phyloP scores from a whole-genome alignment of 1,140 invertebrate species.

The Neuroterus valhalla region DNA sequence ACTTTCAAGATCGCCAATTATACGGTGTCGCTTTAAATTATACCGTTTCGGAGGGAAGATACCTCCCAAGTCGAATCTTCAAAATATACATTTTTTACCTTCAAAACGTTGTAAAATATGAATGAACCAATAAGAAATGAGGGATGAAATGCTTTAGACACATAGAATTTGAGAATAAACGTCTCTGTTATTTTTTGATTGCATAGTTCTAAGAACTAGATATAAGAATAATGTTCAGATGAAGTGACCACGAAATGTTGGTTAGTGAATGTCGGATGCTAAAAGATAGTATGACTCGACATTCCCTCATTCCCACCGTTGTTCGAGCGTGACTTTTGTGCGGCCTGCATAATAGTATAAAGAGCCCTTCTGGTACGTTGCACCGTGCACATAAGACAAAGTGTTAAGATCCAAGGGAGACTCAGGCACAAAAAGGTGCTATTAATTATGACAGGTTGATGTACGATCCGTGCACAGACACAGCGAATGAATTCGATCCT shows the following conservation, averaged over 20 bases:
- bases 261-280: constrained; percentile 38
- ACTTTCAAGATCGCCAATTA: constrained; percentile 19
- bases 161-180: too few relatives aligned
- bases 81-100: not conserved
- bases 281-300: constrained; percentile 48
- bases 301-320: constrained; percentile 56
- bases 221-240: constrained; percentile 33
- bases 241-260: not conserved
- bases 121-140: constrained; percentile 17
- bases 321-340: constrained; percentile 55
- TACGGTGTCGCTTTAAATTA: not conserved
- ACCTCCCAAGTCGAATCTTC: not conserved
- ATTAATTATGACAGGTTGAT: constrained; percentile 72
- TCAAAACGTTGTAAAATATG: not conserved
- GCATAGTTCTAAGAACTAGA: constrained; percentile 23
- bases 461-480: constrained; percentile 65
- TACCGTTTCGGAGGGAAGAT: not conserved
- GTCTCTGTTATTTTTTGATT: too few relatives aligned
- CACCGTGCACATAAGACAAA: constrained; percentile 63
- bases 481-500: constrained; percentile 66
- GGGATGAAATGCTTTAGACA: constrained; percentile 20
- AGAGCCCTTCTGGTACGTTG: constrained; percentile 64
- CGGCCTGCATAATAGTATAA: constrained; percentile 59
- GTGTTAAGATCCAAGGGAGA: constrained; percentile 62
- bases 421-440: constrained; percentile 64